These are phyloP conservation scores for Agonopterix heracliana DNA, from an alignment of 2,888 invertebrate genomes.

Conservation along the genomic window DNA sequence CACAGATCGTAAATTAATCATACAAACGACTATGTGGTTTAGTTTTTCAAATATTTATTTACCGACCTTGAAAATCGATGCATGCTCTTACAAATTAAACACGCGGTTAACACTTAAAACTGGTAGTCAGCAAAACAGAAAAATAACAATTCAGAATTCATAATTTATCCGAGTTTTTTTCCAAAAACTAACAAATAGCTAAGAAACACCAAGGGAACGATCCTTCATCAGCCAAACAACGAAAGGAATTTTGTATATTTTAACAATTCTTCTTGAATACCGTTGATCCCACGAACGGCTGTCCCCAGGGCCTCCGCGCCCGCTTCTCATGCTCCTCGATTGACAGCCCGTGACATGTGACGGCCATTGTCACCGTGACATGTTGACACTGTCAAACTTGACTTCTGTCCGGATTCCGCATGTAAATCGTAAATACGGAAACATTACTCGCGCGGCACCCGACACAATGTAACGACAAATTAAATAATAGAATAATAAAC, in stretches of 20 bases:
- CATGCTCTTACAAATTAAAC: neutral
- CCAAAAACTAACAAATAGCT: constrained; percentile 1
- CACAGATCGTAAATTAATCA: constrained; percentile 59
- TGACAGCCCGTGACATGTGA: constrained; percentile 69
- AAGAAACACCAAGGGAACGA: constrained; percentile 44
- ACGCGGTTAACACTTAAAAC: too few relatives aligned
- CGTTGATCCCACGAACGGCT: constrained; percentile 44
- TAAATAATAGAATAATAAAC: constrained; percentile 71
- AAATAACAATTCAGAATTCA: too few relatives aligned
- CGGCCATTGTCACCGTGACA: constrained; percentile 69
- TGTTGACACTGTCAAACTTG: constrained; percentile 73
- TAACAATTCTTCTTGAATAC: constrained; percentile 11
- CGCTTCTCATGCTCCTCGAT: constrained; percentile 66
- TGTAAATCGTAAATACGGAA: constrained; percentile 68
- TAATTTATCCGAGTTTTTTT: too few relatives aligned
- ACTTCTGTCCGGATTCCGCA: constrained; percentile 71
- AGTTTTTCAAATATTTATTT: neutral
- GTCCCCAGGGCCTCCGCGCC: constrained; percentile 39
- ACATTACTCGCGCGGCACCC: constrained; percentile 47
- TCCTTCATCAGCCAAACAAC: constrained; percentile 48
- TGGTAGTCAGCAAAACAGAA: too few relatives aligned
- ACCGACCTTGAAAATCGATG: neutral
- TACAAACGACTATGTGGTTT: constrained; percentile 5
- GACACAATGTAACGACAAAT: constrained; percentile 68
- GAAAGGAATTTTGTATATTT: constrained; percentile 45